These are phyloP conservation scores for Polylopha cassiicola DNA, from an alignment of 2,888 invertebrate species.

Conservation along the genomic window DNA sequence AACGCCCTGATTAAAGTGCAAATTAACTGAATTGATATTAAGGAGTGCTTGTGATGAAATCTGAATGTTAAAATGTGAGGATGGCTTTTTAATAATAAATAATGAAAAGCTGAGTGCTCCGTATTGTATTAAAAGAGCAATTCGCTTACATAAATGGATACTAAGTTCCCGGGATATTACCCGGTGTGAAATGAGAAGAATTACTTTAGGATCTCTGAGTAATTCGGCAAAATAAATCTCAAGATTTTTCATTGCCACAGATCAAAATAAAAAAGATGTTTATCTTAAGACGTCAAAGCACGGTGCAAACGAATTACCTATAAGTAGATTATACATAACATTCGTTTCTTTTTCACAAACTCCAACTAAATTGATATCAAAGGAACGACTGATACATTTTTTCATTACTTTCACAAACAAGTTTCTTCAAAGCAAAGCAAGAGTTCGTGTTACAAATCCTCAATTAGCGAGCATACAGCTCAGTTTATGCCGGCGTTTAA, in stretches of 20 bases:
- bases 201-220: no score
- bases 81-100: constrained; percentile 36
- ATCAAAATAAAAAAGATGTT: constrained; percentile 6
- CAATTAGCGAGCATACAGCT: constrained; percentile 65
- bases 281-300: not conserved
- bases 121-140: constrained; percentile 1
- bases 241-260: not conserved
- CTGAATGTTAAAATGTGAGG: constrained; percentile 44
- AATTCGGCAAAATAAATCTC: constrained; percentile 7
- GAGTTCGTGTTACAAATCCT: constrained; percentile 68
- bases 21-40: constrained; percentile 64
- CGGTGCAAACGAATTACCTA: constrained; percentile 7
- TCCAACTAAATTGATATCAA: constrained; percentile 14
- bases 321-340: constrained; percentile 8
- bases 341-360: constrained; percentile 20
- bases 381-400: constrained; percentile 13
- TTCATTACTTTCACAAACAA: constrained; percentile 8
- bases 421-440: constrained; percentile 24
- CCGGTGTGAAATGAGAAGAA: no score
- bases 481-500: constrained; percentile 75
- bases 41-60: constrained; percentile 28
- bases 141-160: no score
- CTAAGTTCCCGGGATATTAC: no score
- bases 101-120: constrained; percentile 32
- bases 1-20: constrained; percentile 59